Evolutionary conservation across 2,888 invertebrate genomes (phyloP), one percentile per base, ranked within the genome.

Genomic region (Coenonympha arcania): DNA sequence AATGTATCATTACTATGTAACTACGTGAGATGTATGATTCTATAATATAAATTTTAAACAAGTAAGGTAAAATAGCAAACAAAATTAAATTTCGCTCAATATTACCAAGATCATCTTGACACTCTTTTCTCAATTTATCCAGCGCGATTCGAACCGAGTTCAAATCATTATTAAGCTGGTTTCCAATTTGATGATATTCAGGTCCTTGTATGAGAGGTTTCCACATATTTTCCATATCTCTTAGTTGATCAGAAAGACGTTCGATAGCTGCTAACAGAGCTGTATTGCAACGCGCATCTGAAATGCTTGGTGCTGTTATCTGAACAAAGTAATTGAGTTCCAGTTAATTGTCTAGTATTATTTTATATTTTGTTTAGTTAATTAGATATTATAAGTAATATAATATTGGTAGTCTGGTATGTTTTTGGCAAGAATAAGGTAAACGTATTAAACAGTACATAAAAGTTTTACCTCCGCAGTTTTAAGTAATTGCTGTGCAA

Each of bases 241-340:
- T 20, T 11, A 45, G 36, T 13, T 42, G 26, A 13, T 37, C 22
- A 28, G 42, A 26, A 16, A 51, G 31, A 16, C 15, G 30, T n/a
- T 73, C 71, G 0, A 69, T 60, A 0, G 78, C 65, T 0, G 73
- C 73, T 0, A 70, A 58, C 2, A 81, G 52, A 0, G 78, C 73
- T 19, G 71, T 72, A 37, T 66, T 75, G 57, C 82, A 81, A 63
- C 71, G 73, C 0, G 74, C 66, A 58, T 79, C 73, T 18, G 63
- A 59, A 46, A 79, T 71, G 0, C 70, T 73, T 0, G 76, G 68
- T 0, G 74, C 72, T 8, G 76, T 72, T 0, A 82, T 52, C 81
- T 81, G 54, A 8, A 19, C 3, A 9, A 20, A 3, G 9, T 8
- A 24, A 26, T 4, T 37, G 11, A 20, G 5, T 15, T 2, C 6